Evolutionary conservation across 2,797 vertebrate species (phyloP), one percentile per base, ranked within the genome.

Genomic region (Clarias platycephalus): DNA sequence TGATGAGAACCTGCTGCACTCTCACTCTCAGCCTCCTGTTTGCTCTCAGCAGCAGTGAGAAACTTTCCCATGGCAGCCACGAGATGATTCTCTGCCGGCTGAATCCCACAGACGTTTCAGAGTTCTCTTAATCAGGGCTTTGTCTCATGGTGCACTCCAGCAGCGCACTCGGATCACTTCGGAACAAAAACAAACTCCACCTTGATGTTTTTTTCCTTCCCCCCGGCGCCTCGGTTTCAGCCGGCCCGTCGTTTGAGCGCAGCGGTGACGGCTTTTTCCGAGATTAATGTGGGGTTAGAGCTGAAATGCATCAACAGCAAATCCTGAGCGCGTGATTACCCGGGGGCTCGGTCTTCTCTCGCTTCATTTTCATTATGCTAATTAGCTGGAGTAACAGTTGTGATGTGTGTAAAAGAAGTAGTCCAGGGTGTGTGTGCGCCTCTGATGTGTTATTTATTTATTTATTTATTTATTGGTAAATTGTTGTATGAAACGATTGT

Each of bases 31-130:
- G 15, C 31, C 28, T 20, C 66, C 44, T 26, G 71, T 55, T 79
- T 86, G 49, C 63, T 58, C 66, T 83, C 81, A 44, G 77, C 83
- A 49, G n/a, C 58, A 67, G 74, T 83, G 62, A 76, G 80, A 68
- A 76, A 28, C 64, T 66, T 66, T 66, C 64, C 34, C 28, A 67
- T 20, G 31, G 16, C 66, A 18, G 66, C 31, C 31, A 20, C 2
- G 66, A 6, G 20, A 31, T 4, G 16, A 9, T 34, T 67, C 66
- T 20, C 66, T 34, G 16, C 31, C 66, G 20, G 1, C 66, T 67
- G 8, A 88, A 83, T 64, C 49, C n/a, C 66, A 80, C n/a, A 5
- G 57, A 77, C 55, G 24, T 60, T 58, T 22, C 72, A 70, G 68
- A 20, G 60, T 67, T 49, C 22, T 74, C 31, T 80, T 72, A 60